Base-by-base conservation (phyloP, 2,797 vertebrate species). In the Xyrichtys novacula region DNA sequence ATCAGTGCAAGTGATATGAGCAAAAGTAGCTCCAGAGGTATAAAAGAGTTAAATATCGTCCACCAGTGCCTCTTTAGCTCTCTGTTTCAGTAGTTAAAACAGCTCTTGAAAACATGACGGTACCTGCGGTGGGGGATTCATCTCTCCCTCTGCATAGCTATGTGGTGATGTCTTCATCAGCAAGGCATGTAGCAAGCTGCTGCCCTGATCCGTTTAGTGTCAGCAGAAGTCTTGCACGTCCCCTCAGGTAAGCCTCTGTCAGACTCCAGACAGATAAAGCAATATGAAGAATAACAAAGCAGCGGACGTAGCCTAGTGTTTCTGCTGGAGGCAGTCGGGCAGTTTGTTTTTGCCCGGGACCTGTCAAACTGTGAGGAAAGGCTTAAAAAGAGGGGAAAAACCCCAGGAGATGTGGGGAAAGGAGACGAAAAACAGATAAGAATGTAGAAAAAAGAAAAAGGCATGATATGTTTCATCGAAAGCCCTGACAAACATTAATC, bases 201-300 rank as follows among this genome's bases (percentile, higher is more conserved):
- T 89, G 69, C 74, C 40, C 64, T 78, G 80, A 88, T 84, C 85
- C 83, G 40, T 74, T 89, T 65, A 78, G 69, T 77, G 84, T 85
- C 81, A 40, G 75, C 65, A 83, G 49, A 84, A 69, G 82, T 87
- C 87, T 85, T 81, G 68, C 74, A 60, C 69, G 71, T 85, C 85
- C 86, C 90, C 91, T 73, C 86, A 88, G 91, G 91, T 91, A 66
- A 90, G 85, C 72, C 63, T 68, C 87, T 91, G 91, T 88, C 91
- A 91, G 77, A 46, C 84, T 76, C 49, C 81, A 91, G 83, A 88
- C 87, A 83, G 87, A 86, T 87, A 80, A 83, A 87, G 90, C 77
- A 83, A 79, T 70, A 80, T 78, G 68, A 79, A 69, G 80, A 78
- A 86, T 68, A 89, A 88, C 87, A 91, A 88, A 88, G 81, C 59